Evolutionary conservation across 2,888 invertebrate species (phyloP).

Genomic region (Dromius quadrimaculatus): DNA sequence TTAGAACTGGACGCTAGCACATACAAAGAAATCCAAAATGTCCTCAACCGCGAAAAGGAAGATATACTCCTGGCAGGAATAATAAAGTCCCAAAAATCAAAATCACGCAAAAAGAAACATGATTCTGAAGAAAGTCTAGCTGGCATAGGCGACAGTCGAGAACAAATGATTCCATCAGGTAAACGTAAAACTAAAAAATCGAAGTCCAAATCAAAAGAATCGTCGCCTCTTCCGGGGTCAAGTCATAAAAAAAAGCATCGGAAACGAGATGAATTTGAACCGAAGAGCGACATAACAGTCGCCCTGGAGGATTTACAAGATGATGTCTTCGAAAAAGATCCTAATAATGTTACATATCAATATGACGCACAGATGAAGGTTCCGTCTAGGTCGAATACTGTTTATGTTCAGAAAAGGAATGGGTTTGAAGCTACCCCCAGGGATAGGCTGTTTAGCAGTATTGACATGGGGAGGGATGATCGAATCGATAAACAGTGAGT

Average conservation of each 20-base stretch:
- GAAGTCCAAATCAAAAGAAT: constrained; percentile 60
- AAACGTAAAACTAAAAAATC: constrained; percentile 66
- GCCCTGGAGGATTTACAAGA: constrained; percentile 66
- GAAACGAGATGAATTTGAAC: constrained; percentile 63
- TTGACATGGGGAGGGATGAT: constrained; percentile 43
- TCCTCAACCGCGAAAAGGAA: constrained; percentile 60
- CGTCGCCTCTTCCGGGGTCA: constrained; percentile 57
- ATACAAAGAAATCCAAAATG: constrained; percentile 64
- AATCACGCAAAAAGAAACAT: constrained; percentile 64
- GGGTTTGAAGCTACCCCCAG: constrained; percentile 63
- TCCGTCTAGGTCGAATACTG: constrained; percentile 63
- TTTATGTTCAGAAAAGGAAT: constrained; percentile 66
- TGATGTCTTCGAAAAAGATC: constrained; percentile 65
- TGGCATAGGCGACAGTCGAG: constrained; percentile 65
- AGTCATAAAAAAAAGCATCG: constrained; percentile 62
- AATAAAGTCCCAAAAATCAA: constrained; percentile 61
- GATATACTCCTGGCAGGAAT: constrained; percentile 61
- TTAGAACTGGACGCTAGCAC: constrained; percentile 64
- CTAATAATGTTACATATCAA: constrained; percentile 52
- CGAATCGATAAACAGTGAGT: constrained; percentile 38
- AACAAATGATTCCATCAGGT: constrained; percentile 67
- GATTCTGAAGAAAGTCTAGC: constrained; percentile 56
- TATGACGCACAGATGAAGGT: constrained; percentile 56
- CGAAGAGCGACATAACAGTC: constrained; percentile 63
- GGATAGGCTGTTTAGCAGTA: constrained; percentile 50